Evolutionary conservation across 2,113 vertebrate species (phyloP), one percentile per base, ranked within the genome.

Genomic region (Pelecanoides urinatrix): DNA sequence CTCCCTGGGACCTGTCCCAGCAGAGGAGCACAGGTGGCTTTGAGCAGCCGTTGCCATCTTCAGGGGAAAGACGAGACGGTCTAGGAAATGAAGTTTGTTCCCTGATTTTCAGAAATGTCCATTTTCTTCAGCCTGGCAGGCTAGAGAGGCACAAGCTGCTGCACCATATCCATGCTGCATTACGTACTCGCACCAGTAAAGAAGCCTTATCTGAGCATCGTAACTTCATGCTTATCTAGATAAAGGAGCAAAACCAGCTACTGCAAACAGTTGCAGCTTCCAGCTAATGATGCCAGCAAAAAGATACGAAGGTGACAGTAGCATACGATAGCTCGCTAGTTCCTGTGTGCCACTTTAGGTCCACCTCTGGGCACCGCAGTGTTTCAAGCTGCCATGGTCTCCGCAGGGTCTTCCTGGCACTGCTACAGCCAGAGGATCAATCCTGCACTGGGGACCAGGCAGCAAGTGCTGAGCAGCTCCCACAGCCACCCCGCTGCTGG

Each of bases 241-340:
- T 72, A 47, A 81, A 81, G 68, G 76, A 86, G 44, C 61, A 92
- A 78, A 91, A 52, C 2, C 84, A 91, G 65, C 40, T 63, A 6
- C 62, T 61, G 49, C 44, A 65, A 52, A 53, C 8, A 61, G 44
- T 9, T 92, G 82, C 68, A 91, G 45, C 75, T 82, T 36, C 76
- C 59, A 90, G 63, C 26, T 50, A n/a, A 29, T 1, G 44, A 30
- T 73, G 21, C 25, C 81, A 32, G 49, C 58, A 62, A 32, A 50
- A 40, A 45, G 44, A 26, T 20, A 18, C 0, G 10, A 11, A 7
- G 38, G 56, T 15, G 23, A 26, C 15, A 67, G 47, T 0, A 55
- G 50, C 47, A 16, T 2, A 26, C 0, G 0, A 21, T 1, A 45
- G 20, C 53, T 72, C 4, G 2, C 11, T 11, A 9, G 55, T 9